Evolutionary conservation across 2,888 invertebrate genomes (phyloP), one percentile per base, ranked within the genome.

Genomic region (Cosmia trapezina): DNA sequence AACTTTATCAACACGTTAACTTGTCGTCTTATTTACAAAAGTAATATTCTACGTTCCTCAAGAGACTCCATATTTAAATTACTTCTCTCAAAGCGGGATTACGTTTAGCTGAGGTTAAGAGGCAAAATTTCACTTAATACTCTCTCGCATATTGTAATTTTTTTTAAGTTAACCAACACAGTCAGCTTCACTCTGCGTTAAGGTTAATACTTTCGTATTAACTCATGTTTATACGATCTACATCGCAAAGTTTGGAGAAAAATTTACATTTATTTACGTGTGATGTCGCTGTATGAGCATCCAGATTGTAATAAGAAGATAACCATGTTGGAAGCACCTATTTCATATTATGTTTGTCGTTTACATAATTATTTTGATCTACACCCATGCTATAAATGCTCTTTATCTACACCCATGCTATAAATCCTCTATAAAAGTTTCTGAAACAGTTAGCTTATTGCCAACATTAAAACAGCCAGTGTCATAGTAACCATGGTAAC

Each of bases 1-100:
- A 78, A 83, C 83, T 84, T 81, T 85, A 84, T 87, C 75, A 82
- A 83, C 83, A 86, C 83, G 86, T 85, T 86, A 86, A 86, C 85
- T 80, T 85, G 80, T 85, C 87, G 76, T 87, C 83, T 86, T 89
- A 89, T 90, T 89, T 89, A 88, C 87, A 86, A 87, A 89, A 86
- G 86, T 89, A 88, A 89, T 88, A 88, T 87, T 81, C 88, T 79
- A 84, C 88, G 71, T 86, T 84, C 85, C 83, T 82, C 78, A 78
- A 79, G 82, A 75, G 81, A 71, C 76, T 75, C 76, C 84, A 86
- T 87, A 88, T 90, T 89, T 85, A 88, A 90, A 89, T 89, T 86
- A 89, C 88, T 87, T 88, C 86, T 80, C 88, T 88, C 85, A 86
- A 86, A 87, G 85, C 80, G 81, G 82, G 87, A 90, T 89, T 88